These are phyloP conservation scores for Apteryx owenii DNA, from an alignment of 2,113 vertebrate genomes.

Conservation along the genomic window DNA sequence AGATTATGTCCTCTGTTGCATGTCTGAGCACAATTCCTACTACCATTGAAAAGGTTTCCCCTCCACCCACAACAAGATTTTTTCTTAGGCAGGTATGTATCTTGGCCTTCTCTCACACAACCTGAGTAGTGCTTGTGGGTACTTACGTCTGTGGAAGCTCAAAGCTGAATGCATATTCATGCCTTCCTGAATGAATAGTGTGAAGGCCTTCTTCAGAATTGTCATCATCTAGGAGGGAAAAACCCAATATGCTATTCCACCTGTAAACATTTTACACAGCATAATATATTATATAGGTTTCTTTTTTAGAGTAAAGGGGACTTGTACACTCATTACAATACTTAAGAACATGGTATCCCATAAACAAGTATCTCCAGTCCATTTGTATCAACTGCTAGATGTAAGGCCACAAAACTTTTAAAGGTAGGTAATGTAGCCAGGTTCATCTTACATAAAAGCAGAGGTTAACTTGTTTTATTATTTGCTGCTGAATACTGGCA, in stretches of 20 bases:
- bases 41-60: slow-evolving; percentile 78
- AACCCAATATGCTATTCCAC: not conserved
- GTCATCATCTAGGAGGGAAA: slow-evolving; percentile 88
- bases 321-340: not conserved
- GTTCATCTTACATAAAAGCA: rapidly evolving
- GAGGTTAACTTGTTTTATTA: not conserved
- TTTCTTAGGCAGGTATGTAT: not conserved
- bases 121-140: not conserved
- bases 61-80: slow-evolving; percentile 41
- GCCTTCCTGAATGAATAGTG: slow-evolving; percentile 96
- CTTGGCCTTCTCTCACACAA: not conserved
- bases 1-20: slow-evolving; percentile 52
- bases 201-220: slow-evolving; percentile 97
- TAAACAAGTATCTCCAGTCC: not conserved
- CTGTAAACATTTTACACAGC: not conserved
- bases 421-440: rapidly evolving
- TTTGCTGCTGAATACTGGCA: not conserved
- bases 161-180: slow-evolving; percentile 99
- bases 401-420: not conserved
- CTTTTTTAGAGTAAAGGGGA: not conserved
- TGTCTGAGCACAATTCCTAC: slow-evolving; percentile 42
- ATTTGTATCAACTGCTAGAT: rapidly evolving
- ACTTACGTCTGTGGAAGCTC: slow-evolving; percentile 99
- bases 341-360: rapidly evolving
- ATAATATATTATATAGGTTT: not conserved